Evolutionary conservation across 2,797 vertebrate genomes (phyloP).

Genomic region (Gymnodraco acuticeps): DNA sequence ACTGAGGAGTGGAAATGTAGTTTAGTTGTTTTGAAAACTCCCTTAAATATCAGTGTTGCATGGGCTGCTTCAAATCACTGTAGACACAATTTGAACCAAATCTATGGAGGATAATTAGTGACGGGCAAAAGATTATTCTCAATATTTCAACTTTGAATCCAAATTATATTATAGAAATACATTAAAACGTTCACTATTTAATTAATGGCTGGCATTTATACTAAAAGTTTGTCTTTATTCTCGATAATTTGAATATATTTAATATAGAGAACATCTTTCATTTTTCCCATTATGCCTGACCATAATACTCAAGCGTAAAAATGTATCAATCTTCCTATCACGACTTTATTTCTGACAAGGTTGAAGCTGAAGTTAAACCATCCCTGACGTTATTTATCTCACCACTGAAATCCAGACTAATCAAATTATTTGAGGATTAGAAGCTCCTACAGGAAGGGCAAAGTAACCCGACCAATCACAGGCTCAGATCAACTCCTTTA

Average conservation of each 20-base stretch:
- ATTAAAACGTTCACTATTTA: no score
- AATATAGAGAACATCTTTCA: no score
- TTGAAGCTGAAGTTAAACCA: constrained; percentile 3
- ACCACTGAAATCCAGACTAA: constrained; percentile 18
- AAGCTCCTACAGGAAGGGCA: neutral
- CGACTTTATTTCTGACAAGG: neutral
- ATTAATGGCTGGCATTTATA: no score
- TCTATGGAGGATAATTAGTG: no score
- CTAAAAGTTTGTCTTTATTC: no score
- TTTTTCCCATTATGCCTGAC: no score
- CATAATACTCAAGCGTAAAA: no score
- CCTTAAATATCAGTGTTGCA: neutral
- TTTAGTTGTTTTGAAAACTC: neutral
- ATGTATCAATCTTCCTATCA: neutral
- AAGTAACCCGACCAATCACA: neutral
- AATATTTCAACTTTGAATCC: no score
- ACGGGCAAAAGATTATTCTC: no score
- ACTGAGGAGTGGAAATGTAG: constrained; percentile 59
- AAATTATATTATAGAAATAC: no score
- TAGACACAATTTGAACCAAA: neutral
- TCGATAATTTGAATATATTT: no score
- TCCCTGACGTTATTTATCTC: neutral
- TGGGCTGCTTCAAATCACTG: neutral
- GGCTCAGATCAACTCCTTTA: neutral
- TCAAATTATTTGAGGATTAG: constrained; percentile 19